phyloP scores from a whole-genome alignment of 2,113 vertebrate species.

The Xiphias gladius region DNA sequence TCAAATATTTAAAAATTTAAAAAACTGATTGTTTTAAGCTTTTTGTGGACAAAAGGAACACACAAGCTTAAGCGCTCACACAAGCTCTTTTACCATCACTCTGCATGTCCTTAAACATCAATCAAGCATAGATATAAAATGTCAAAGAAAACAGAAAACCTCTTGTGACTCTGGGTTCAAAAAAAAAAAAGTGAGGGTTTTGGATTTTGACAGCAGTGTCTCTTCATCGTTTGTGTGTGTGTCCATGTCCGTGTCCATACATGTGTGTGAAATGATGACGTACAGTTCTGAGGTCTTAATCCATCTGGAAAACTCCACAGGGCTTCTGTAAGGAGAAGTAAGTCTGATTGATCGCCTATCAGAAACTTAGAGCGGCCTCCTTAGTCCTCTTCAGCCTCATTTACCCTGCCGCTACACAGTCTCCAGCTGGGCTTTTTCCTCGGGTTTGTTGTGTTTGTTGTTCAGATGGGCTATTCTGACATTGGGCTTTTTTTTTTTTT shows the following conservation, averaged over 20 bases:
- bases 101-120: constrained; percentile 52
- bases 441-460: background rate
- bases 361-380: background rate
- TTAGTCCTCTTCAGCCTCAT: constrained; percentile 3
- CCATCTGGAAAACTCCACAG: constrained; percentile 40
- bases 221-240: background rate
- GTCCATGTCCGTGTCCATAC: background rate
- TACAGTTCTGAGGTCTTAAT: constrained; percentile 19
- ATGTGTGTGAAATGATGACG: background rate
- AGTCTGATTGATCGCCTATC: constrained; percentile 19
- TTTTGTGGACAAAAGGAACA: background rate
- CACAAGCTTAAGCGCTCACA: background rate
- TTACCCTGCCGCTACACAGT: background rate
- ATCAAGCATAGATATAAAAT: constrained; percentile 55
- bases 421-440: constrained; percentile 3
- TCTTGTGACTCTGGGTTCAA: background rate
- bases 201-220: background rate
- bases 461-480: constrained; percentile 18
- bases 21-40: background rate
- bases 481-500: background rate
- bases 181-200: background rate
- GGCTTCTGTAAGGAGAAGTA: constrained; percentile 21
- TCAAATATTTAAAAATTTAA: too few species aligned
- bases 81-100: constrained; percentile 16
- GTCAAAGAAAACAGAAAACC: constrained; percentile 35